A percentile compares a stretch with the other conserved stretches of the same genome.
Evolutionary conservation across 1,140 invertebrate species (phyloP).

Genomic region (Meteorus sp.): DNA sequence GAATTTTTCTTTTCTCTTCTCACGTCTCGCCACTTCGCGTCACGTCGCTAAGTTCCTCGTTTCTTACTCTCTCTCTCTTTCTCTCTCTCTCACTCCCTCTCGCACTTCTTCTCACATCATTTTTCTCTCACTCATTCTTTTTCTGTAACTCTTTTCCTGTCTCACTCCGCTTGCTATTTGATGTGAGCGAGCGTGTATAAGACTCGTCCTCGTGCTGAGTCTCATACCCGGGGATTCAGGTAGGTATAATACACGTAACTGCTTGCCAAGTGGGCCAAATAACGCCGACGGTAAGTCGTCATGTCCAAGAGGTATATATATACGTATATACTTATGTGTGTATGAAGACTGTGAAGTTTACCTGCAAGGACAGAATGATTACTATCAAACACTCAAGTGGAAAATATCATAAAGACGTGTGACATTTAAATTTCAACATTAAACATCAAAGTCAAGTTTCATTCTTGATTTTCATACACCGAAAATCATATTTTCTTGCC

Average conservation of each 20-base stretch:
- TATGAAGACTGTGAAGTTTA: slow-evolving; percentile 9
- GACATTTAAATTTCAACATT: not conserved
- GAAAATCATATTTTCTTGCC: too few relatives aligned
- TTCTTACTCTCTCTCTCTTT: too few relatives aligned
- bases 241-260: slow-evolving; percentile 20
- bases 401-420: not conserved
- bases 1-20: slow-evolving; percentile 9
- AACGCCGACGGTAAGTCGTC: slow-evolving; percentile 10
- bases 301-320: not conserved
- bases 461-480: not conserved
- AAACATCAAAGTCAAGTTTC: not conserved
- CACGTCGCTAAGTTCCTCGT: slow-evolving; percentile 19
- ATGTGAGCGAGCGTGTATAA: not conserved
- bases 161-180: too few relatives aligned
- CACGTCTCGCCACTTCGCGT: slow-evolving; percentile 23
- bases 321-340: too few relatives aligned
- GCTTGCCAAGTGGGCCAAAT: slow-evolving; percentile 22
- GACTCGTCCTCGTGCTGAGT: slow-evolving; percentile 7
- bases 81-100: too few relatives aligned
- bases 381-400: not conserved
- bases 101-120: too few relatives aligned
- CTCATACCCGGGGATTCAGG: slow-evolving; percentile 14
- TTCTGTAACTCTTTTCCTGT: too few relatives aligned
- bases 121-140: too few relatives aligned
- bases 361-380: slow-evolving; percentile 1